A percentile compares a stretch with the other conserved stretches of the same genome.
These are phyloP conservation scores for Dasypolia templi DNA, from an alignment of 2,888 invertebrate genomes.

Conservation along the genomic window DNA sequence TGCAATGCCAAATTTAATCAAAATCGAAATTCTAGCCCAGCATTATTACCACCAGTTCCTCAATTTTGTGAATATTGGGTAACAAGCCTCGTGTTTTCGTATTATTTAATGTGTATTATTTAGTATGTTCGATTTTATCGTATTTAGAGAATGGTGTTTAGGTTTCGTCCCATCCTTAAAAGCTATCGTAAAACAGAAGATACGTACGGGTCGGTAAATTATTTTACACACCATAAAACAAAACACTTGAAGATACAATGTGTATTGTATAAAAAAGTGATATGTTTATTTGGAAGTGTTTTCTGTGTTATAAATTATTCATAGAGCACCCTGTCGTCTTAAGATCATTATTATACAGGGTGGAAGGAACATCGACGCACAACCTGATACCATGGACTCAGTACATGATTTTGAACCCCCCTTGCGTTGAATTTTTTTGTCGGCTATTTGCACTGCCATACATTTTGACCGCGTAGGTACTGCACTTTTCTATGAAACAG, in stretches of 20 bases:
- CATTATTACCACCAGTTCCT: background rate
- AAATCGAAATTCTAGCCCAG: background rate
- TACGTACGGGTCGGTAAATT: conserved; percentile 72
- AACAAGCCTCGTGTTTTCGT: background rate
- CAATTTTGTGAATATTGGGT: background rate
- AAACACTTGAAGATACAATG: conserved; percentile 77
- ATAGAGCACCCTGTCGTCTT: too few relatives aligned
- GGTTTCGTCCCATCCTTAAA: conserved; percentile 41
- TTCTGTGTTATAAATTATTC: background rate
- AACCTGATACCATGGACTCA: too few relatives aligned
- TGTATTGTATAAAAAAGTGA: conserved; percentile 67
- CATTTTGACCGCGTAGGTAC: too few relatives aligned
- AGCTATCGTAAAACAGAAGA: conserved; percentile 58
- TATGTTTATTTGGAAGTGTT: conserved; percentile 25
- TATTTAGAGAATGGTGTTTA: background rate
- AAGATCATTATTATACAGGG: too few relatives aligned
- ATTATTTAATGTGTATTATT: too few relatives aligned
- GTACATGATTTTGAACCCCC: too few relatives aligned
- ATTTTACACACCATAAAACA: conserved; percentile 80
- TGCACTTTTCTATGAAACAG: too few relatives aligned
- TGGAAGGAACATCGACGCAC: too few relatives aligned
- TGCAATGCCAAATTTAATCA: background rate
- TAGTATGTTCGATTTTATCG: too few relatives aligned
- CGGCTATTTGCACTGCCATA: too few relatives aligned
- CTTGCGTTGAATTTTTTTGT: too few relatives aligned